phyloP scores from a whole-genome alignment of 2,888 invertebrate genomes.

The Gryllus longicercus region DNA sequence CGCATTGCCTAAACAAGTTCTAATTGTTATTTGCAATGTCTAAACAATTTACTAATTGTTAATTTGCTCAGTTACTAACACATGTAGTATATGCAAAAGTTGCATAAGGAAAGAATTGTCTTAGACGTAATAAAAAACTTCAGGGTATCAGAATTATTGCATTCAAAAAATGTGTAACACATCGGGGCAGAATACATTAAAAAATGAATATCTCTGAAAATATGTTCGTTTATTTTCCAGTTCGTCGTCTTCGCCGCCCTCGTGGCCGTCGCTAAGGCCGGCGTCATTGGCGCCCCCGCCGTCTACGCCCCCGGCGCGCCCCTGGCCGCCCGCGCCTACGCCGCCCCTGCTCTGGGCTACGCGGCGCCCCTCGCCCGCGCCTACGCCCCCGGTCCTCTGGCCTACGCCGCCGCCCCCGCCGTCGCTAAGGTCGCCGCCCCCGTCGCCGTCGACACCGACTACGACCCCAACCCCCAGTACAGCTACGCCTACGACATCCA shows the following conservation, averaged over 20 bases:
- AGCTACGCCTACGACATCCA: constrained; percentile 28
- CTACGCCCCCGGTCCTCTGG: background rate
- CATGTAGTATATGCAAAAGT: no score
- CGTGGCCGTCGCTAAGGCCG: constrained; percentile 36
- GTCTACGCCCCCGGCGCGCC: background rate
- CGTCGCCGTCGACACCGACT: constrained; percentile 10
- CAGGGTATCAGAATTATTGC: background rate
- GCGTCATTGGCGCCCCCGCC: constrained; percentile 27
- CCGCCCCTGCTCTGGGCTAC: background rate
- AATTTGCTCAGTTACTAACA: no score
- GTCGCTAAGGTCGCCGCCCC: constrained; percentile 9
- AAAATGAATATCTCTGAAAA: background rate
- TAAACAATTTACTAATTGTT: no score
- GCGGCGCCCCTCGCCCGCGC: background rate
- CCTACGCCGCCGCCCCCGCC: constrained; percentile 2
- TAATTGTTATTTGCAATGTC: background rate
- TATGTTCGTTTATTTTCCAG: constrained; percentile 27
- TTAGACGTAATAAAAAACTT: background rate
- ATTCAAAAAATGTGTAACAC: background rate
- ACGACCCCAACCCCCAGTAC: constrained; percentile 31
- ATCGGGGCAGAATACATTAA: no score
- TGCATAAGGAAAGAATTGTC: no score
- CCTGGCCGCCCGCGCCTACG: background rate
- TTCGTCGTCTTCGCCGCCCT: constrained; percentile 38
- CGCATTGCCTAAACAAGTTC: background rate